Evolutionary conservation across 2,888 invertebrate species (phyloP).

Genomic region (Rotaria sp.): DNA sequence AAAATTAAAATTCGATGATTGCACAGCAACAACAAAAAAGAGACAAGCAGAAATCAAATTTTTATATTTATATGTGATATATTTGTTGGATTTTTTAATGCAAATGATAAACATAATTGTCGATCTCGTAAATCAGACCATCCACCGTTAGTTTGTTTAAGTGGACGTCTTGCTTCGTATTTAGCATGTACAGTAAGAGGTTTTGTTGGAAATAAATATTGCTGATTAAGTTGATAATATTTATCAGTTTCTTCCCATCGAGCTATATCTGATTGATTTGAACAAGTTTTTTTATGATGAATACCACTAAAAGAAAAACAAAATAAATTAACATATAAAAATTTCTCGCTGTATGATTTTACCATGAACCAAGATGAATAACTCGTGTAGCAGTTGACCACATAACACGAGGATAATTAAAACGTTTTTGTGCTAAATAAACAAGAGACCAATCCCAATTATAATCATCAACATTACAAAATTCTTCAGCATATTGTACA

Average conservation of each 20-base stretch:
- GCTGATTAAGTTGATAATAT: background rate
- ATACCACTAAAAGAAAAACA: slow-evolving; percentile 68
- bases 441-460: slow-evolving; percentile 98
- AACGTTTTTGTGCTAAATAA: slow-evolving; percentile 72
- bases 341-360: slow-evolving; percentile 49
- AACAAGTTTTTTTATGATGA: slow-evolving; percentile 73
- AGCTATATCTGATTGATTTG: slow-evolving; percentile 48
- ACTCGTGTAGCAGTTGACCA: slow-evolving; percentile 84
- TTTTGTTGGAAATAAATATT: background rate
- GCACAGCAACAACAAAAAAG: background rate
- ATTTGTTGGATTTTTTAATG: background rate
- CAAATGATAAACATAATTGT: slow-evolving; percentile 62
- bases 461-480: slow-evolving; percentile 94
- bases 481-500: slow-evolving; percentile 53
- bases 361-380: slow-evolving; percentile 98
- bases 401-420: slow-evolving; percentile 64
- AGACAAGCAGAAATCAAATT: background rate
- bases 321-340: too few relatives aligned
- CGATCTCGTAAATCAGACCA: slow-evolving; percentile 91
- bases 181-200: background rate
- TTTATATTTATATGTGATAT: background rate
- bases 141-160: slow-evolving; percentile 68
- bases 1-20: background rate
- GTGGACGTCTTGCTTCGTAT: slow-evolving; percentile 28
- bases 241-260: slow-evolving; percentile 28